Evolutionary conservation across 1,140 invertebrate genomes (phyloP).

Genomic region (Eumaeus atala): DNA sequence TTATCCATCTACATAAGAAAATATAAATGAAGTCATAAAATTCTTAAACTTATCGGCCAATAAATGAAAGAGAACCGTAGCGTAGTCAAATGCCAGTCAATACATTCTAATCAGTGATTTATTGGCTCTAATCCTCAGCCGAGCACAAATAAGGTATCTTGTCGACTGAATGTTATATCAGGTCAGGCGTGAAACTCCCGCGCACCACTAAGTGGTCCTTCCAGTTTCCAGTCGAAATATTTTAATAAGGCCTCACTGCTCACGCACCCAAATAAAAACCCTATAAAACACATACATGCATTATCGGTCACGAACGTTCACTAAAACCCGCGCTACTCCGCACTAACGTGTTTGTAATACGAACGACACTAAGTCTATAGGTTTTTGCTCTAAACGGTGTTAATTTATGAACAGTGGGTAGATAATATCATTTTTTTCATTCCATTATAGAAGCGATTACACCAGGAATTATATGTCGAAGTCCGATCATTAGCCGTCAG

Average conservation of each 20-base stretch:
- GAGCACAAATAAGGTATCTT: constrained; percentile 74
- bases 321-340: constrained; percentile 42
- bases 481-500: constrained; percentile 30
- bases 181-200: constrained; percentile 71
- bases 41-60: constrained; percentile 50
- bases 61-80: constrained; percentile 51
- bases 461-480: constrained; percentile 68
- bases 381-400: constrained; percentile 73
- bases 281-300: constrained; percentile 51
- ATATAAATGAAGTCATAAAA: constrained; percentile 59
- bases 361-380: constrained; percentile 70
- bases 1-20: constrained; percentile 27
- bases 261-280: constrained; percentile 67
- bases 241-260: constrained; percentile 72
- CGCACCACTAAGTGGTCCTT: constrained; percentile 69
- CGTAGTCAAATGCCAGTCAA: constrained; percentile 65
- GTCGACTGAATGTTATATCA: constrained; percentile 73
- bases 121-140: constrained; percentile 69
- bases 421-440: constrained; percentile 73
- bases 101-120: constrained; percentile 74
- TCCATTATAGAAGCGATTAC: constrained; percentile 72
- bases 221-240: constrained; percentile 74
- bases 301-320: constrained; percentile 48
- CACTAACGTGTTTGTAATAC: constrained; percentile 66
- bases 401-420: constrained; percentile 74